Base-by-base conservation (phyloP, 2,113 vertebrate genomes). In the Syrmaticus mikado region DNA sequence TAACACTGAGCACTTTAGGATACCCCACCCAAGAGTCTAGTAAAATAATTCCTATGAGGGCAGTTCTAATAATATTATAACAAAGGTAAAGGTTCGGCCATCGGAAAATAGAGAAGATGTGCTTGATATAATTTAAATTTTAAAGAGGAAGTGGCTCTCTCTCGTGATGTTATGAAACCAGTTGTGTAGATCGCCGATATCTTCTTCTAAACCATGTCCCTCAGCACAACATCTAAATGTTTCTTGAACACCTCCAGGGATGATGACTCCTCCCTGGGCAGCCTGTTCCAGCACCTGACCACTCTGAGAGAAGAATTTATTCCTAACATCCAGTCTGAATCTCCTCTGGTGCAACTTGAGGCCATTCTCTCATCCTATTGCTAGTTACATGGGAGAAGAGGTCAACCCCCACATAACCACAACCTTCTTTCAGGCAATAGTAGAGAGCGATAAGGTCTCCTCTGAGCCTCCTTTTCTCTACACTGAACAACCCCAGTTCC, bases 121-220 rank as follows among this genome's bases (percentile, higher is more conserved):
- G 48, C 21, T 76, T 85, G 71, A 30, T 55, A 19, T 24, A 30
- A 28, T 55, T 40, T 36, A 46, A 32, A 43, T 57, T 82, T 38
- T 22, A 46, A 18, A 57, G 66, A 82, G 40, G 41, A 79, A n/a
- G 21, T 40, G 30, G 75, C 19, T 77, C 14, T n/a, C 0, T 80
- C 20, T 32, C 0, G 0, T 17, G 41, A 2, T 74, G 20, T 1
- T 71, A 32, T 0, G 3, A 55, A 74, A 82, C 28, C 40, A 68
- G 30, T 89, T 43, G 57, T 12, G 3, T 2, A 8, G 21, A 52
- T 52, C 13, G 15, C 50, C 25, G 15, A 15, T 28, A 16, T 27
- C 14, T 52, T 52, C 50, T 14, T 27, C 50, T 52, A 52, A 52
- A 52, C 14, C 13, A 52, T 28, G 50, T 52, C 50, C 25, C 50